Evolutionary conservation across 2,797 vertebrate genomes (phyloP).

Genomic region (Zalophus californianus): DNA sequence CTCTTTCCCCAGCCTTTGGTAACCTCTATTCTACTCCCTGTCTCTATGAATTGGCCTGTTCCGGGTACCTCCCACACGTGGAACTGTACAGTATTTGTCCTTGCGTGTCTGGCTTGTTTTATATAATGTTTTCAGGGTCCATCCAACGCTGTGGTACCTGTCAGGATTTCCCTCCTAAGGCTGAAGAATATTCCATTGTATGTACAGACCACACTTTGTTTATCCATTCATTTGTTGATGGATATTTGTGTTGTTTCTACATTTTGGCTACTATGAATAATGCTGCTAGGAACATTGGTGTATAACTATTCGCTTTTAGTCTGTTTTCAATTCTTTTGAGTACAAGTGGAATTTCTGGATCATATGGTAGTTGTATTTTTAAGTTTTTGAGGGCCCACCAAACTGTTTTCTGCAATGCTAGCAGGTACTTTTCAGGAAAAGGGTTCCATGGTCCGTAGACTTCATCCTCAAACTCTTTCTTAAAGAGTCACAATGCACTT

Average conservation of each 20-base stretch:
- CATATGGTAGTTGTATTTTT: not conserved
- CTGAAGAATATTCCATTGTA: not conserved
- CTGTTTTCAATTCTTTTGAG: slow-evolving; percentile 40
- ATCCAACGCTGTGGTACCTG: not conserved
- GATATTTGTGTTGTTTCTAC: not conserved
- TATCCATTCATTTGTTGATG: not conserved
- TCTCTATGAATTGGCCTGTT: not conserved
- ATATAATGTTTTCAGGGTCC: not conserved
- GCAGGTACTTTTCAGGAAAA: not conserved
- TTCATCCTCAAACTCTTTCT: not conserved
- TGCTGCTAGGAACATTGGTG: not conserved
- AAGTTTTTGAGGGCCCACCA: not conserved
- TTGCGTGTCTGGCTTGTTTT: not conserved
- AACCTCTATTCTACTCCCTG: not conserved
- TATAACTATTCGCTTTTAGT: not conserved
- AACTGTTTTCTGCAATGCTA: not conserved
- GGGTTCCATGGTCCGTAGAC: not conserved
- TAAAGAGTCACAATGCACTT: not conserved
- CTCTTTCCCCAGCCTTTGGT: not conserved
- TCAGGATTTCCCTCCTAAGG: not conserved
- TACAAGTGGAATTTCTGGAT: not conserved
- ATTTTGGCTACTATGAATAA: not conserved
- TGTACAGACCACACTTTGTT: not conserved
- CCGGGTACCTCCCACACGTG: not conserved
- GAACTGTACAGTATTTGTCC: not conserved